Conservation (phyloP, 2,888 invertebrate genomes). For the Conus canariensis region DNA sequence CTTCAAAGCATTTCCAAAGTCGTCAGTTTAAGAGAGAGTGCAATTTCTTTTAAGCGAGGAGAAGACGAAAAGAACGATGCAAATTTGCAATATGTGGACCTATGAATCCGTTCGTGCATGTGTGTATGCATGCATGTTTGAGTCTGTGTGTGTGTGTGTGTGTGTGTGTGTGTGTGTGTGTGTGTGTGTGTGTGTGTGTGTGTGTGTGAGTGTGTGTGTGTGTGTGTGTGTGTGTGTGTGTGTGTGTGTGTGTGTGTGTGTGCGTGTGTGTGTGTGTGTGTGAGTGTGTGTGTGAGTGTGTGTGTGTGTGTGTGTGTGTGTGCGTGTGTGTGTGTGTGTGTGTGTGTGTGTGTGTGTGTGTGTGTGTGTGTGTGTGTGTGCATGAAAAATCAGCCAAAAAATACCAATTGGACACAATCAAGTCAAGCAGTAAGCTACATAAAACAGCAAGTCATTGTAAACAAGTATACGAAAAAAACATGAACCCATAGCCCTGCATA, state of each 20-base stretch:
- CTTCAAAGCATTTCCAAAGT: too few relatives aligned
- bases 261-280: not conserved
- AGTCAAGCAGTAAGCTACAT: too few relatives aligned
- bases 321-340: not conserved
- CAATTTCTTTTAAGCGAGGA: not conserved
- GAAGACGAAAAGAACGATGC: not conserved
- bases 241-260: slow-evolving; percentile 23
- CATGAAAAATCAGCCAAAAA: not conserved
- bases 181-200: slow-evolving; percentile 42
- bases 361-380: not conserved
- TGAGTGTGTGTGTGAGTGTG: not conserved
- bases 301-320: not conserved
- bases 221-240: slow-evolving; percentile 21
- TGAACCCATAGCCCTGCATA: too few relatives aligned
- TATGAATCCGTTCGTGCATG: not conserved
- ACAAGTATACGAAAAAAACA: too few relatives aligned
- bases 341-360: slow-evolving; percentile 13
- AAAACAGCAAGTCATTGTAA: too few relatives aligned
- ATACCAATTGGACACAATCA: too few relatives aligned
- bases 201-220: not conserved
- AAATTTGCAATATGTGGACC: not conserved
- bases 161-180: not conserved
- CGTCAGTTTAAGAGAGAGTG: too few relatives aligned
- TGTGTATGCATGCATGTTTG: not conserved
- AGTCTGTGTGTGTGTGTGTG: not conserved